Conservation (phyloP, 2,888 invertebrate genomes). For the Celastrina argiolus region DNA sequence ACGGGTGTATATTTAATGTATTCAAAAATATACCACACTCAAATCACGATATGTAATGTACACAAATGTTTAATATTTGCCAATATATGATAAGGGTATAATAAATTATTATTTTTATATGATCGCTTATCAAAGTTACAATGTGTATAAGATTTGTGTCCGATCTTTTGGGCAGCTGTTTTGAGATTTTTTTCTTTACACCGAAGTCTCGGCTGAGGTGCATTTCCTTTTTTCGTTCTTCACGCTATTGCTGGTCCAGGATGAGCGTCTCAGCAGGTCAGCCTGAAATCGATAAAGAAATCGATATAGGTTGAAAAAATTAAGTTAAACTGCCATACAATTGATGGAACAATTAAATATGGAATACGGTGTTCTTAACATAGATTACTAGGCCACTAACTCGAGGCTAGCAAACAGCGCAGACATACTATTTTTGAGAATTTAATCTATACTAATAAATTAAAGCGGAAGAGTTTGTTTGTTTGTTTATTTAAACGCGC, state of each 20-base stretch:
- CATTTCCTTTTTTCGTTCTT: conserved; percentile 60
- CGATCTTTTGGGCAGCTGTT: not conserved
- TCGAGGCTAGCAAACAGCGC: no score
- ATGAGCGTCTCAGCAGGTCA: conserved; percentile 65
- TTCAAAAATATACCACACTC: conserved; percentile 4
- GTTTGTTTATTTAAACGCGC: no score
- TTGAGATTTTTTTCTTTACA: conserved; percentile 44
- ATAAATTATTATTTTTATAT: not conserved
- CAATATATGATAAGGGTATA: not conserved
- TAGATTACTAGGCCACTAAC: no score
- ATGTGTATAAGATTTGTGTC: not conserved
- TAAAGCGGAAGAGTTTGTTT: no score
- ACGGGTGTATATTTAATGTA: not conserved
- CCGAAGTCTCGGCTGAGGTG: conserved; percentile 72
- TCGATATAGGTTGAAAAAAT: conserved; percentile 32
- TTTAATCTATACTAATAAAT: no score
- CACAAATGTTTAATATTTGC: conserved; percentile 1
- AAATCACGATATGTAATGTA: conserved; percentile 7
- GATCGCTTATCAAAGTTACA: not conserved
- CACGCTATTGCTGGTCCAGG: conserved; percentile 58
- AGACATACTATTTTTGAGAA: no score
- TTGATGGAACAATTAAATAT: no score
- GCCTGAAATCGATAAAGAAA: conserved; percentile 63
- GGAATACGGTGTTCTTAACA: no score
- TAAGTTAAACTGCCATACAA: no score